phyloP scores from a whole-genome alignment of 1,140 invertebrate genomes.

The Aphelinus certus region DNA sequence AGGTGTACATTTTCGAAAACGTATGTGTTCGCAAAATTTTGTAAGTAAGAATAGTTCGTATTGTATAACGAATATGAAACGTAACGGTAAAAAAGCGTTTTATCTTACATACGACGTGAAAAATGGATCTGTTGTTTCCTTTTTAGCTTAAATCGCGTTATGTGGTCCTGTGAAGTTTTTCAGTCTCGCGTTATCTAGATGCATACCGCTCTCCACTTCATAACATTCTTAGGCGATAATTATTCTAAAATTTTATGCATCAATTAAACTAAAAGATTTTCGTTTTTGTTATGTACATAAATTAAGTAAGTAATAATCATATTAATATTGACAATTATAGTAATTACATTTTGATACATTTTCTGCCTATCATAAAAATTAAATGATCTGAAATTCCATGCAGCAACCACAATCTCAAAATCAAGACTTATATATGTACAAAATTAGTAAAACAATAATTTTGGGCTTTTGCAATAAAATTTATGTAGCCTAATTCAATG shows the following conservation, averaged over 20 bases:
- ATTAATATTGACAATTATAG: slow-evolving; percentile 41
- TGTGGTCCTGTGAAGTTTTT: slow-evolving; percentile 46
- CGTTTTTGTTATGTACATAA: slow-evolving; percentile 50
- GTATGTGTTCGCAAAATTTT: slow-evolving; percentile 21
- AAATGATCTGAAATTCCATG: slow-evolving; percentile 42
- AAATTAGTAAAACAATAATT: slow-evolving; percentile 30
- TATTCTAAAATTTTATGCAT: slow-evolving; percentile 43
- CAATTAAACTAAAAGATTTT: slow-evolving; percentile 50
- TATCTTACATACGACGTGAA: slow-evolving; percentile 20
- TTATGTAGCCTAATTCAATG: slow-evolving; percentile 19
- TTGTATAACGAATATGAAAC: slow-evolving; percentile 17
- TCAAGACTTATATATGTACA: slow-evolving; percentile 34
- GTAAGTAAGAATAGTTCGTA: slow-evolving; percentile 20
- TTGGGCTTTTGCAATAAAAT: slow-evolving; percentile 25
- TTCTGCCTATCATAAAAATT: slow-evolving; percentile 42
- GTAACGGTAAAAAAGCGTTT: slow-evolving; percentile 10
- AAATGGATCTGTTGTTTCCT: slow-evolving; percentile 29
- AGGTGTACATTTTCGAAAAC: slow-evolving; percentile 44
- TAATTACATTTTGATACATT: slow-evolving; percentile 43
- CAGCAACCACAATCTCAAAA: slow-evolving; percentile 32
- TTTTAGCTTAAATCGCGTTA: slow-evolving; percentile 28
- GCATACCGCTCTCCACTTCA: slow-evolving; percentile 47
- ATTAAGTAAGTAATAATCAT: slow-evolving; percentile 46
- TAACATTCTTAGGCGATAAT: slow-evolving; percentile 43
- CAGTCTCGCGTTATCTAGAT: slow-evolving; percentile 48